These are phyloP conservation scores for Grapholita molesta DNA, from an alignment of 1,140 invertebrate genomes.

Conservation along the genomic window DNA sequence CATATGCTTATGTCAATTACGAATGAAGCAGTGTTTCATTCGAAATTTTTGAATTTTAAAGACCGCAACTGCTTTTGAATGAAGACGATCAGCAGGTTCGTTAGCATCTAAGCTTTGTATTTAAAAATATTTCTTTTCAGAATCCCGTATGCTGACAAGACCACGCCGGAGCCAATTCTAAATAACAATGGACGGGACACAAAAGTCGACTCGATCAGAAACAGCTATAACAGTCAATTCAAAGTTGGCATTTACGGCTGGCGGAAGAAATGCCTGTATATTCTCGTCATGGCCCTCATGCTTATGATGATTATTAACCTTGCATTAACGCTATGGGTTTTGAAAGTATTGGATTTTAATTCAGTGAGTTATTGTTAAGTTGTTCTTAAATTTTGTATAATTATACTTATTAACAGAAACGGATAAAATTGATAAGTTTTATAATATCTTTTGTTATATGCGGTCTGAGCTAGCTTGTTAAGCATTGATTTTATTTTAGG, in stretches of 20 bases:
- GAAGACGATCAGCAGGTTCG: neutral
- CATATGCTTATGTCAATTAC: no score
- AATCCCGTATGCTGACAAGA: constrained; percentile 76
- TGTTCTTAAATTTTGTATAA: neutral
- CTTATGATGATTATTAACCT: constrained; percentile 96
- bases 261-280: constrained; percentile 96
- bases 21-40: no score
- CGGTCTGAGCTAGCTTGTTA: no score
- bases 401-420: no score
- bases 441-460: no score
- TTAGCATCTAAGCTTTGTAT: constrained; percentile 17
- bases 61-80: neutral
- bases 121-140: constrained; percentile 50
- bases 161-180: constrained; percentile 70
- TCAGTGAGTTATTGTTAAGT: constrained; percentile 83
- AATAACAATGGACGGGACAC: constrained; percentile 72
- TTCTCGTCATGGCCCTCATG: constrained; percentile 89
- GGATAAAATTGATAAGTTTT: neutral
- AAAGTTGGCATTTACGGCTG: constrained; percentile 96
- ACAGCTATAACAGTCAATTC: constrained; percentile 80
- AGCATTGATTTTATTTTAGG: constrained; percentile 81
- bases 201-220: constrained; percentile 73
- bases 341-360: constrained; percentile 97
- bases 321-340: constrained; percentile 95
- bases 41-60: neutral